A percentile compares a stretch with the other conserved stretches of the same genome.
Evolutionary conservation across 2,113 vertebrate genomes (phyloP).

Genomic region (Sinocyclocheilus maitianheensis): DNA sequence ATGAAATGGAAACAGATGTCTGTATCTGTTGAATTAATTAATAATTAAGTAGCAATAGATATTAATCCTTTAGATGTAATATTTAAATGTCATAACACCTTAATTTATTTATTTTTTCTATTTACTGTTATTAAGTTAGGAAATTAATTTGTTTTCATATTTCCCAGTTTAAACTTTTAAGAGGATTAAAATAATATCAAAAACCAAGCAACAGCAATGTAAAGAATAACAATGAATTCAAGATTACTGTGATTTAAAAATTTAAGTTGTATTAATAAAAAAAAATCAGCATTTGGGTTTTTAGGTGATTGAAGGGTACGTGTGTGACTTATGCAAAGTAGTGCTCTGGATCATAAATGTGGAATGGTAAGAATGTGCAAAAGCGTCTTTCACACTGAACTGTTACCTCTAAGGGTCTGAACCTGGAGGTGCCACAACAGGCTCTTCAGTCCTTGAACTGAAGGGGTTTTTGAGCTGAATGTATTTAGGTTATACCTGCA

Average conservation of each 20-base stretch:
- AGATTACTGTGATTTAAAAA: not conserved
- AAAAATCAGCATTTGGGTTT: not conserved
- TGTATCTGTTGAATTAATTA: not conserved
- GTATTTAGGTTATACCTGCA: conserved; percentile 28
- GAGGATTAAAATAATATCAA: not conserved
- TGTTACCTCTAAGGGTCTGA: not conserved
- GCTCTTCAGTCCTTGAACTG: conserved; percentile 49
- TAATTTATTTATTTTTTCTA: not conserved
- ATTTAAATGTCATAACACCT: not conserved
- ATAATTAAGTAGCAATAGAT: not conserved
- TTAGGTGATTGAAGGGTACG: not conserved
- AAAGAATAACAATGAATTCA: not conserved
- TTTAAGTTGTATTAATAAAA: not conserved
- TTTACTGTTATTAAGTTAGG: not conserved
- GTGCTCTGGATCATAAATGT: not conserved
- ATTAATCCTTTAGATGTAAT: not conserved
- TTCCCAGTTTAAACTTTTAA: not conserved
- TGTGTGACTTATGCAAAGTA: not conserved
- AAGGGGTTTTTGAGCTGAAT: conserved; percentile 46
- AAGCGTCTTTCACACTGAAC: conserved; percentile 16
- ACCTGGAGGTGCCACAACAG: conserved; percentile 67
- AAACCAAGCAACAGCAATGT: not conserved
- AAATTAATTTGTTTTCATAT: not conserved
- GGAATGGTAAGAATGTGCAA: conserved; percentile 20
- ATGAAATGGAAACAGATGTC: not conserved